Evolutionary conservation across 1,140 invertebrate species (phyloP), one percentile per base, ranked within the genome.

Genomic region (Plodia interpunctella): DNA sequence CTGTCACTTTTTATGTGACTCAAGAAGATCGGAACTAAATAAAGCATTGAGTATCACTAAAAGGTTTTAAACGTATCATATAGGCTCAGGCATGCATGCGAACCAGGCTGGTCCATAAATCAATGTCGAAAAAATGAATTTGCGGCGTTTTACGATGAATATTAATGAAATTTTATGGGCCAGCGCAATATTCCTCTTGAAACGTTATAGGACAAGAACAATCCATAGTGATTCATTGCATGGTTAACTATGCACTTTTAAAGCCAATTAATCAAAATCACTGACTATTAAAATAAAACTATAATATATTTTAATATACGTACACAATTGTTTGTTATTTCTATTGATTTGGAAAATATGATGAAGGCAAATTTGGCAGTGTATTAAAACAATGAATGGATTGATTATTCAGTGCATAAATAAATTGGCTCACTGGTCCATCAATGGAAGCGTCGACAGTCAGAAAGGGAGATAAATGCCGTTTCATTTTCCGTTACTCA

Each of bases 41-140:
- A 54, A 28, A 59, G n/a, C 53, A 25, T 53, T 44, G 10, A 51
- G 53, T 35, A 64, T 44, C 2, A 44, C 56, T 58, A 65, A 55
- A 28, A 61, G 59, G 49, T 60, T 53, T 59, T 61, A 21, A 56
- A 53, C 54, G 49, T 65, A 61, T 69, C 56, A 63, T 65, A 53
- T 63, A 59, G 60, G 62, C 62, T 66, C 55, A 62, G 68, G 66
- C 60, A 62, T 69, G 68, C 72, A 74, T 68, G 65, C 66, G 64
- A 73, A 57, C 57, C 57, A 55, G 65, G 49, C 49, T 63, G 53
- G 65, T 57, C 32, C 69, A 74, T 78, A 78, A 69, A 78, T 78
- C 76, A 78, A 76, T 63, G 76, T 78, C 76, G 64, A 76, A 78
- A 74, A 77, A 72, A 74, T 72, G 62, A 72, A 78, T 76, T 74